Base-by-base conservation (phyloP, 1,140 invertebrate species). In the Latrodectus geometricus region DNA sequence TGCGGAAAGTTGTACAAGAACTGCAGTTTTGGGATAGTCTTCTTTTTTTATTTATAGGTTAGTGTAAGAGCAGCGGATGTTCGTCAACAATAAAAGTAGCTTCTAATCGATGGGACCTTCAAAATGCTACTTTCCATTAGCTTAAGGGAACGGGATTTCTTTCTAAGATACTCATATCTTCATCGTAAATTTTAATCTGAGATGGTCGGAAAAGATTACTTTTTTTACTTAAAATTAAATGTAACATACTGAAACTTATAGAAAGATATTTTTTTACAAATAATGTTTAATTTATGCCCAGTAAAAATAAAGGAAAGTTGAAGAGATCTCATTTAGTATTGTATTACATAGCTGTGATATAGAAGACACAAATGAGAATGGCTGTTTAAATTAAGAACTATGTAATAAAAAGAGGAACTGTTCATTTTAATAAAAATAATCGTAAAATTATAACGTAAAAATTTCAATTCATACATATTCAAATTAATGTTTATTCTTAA, bases 131-230 rank as follows among this genome's bases (percentile, higher is more conserved):
- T 84, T 76, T 54, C 52, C 72, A 74, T 83, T 83, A 83, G 70
- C 23, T 74, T 70, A 69, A 11, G 20, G n/a, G 70, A 35, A 69
- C 12, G 49, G 52, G n/a, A 14, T 48, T 74, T 83, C 66, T 76
- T 84, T 84, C 76, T 84, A 21, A 68, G 17, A 20, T n/a, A 11
- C 17, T 9, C 52, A 21, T 61, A n/a, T 15, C 48, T 84, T 17
- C 54, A 84, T 84, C 82, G 82, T 84, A 84, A 84, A 84, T 84
- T 84, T 84, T 84, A 84, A 84, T 84, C 70, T 66, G 72, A 84
- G 82, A 48, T 35, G 73, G 21, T 15, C 23, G 17, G 17, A n/a
- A 17, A 50, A 82, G 56, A 61, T 17, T 61, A 14, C 11, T 61
- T 76, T 76, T 75, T 76, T 75, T n/a, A 7, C 20, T 76, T 66